Evolutionary conservation across 2,888 invertebrate species (phyloP).

Genomic region (Glyphotaelius pellucidus): DNA sequence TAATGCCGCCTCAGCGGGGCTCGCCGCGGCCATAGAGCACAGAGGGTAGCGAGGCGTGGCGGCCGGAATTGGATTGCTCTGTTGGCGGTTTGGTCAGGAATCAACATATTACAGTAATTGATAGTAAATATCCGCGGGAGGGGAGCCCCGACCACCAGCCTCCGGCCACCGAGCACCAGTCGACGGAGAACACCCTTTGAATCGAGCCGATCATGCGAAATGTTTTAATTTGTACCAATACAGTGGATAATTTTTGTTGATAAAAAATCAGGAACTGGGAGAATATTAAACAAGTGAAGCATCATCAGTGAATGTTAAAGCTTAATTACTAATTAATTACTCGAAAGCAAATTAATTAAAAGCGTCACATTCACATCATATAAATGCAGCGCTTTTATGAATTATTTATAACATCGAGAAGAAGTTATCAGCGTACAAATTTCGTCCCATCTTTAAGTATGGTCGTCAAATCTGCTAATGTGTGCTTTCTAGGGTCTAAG

Average conservation of each 20-base stretch:
- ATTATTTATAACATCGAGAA: too few species aligned
- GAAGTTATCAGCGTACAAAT: too few species aligned
- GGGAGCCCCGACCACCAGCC: background rate
- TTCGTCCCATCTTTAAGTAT: too few species aligned
- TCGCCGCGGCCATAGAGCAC: background rate
- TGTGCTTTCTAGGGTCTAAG: too few species aligned
- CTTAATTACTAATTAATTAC: background rate
- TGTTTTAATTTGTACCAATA: background rate
- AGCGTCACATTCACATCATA: background rate
- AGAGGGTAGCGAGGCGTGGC: background rate
- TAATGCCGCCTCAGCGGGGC: background rate
- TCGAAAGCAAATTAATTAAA: background rate
- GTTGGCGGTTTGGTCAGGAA: slow-evolving; percentile 34
- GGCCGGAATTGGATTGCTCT: slow-evolving; percentile 17
- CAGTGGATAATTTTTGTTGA: background rate
- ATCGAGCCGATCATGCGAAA: background rate
- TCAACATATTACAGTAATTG: slow-evolving; percentile 40
- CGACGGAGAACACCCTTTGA: background rate
- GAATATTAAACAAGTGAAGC: background rate
- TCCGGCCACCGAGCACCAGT: background rate
- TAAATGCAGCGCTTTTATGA: background rate
- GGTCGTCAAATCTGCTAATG: too few species aligned
- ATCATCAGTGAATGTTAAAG: background rate
- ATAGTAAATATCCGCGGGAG: slow-evolving; percentile 22
- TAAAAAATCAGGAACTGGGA: background rate